Evolutionary conservation across 1,140 invertebrate genomes (phyloP), one percentile per base, ranked within the genome.

Genomic region (Philaenus spumarius): DNA sequence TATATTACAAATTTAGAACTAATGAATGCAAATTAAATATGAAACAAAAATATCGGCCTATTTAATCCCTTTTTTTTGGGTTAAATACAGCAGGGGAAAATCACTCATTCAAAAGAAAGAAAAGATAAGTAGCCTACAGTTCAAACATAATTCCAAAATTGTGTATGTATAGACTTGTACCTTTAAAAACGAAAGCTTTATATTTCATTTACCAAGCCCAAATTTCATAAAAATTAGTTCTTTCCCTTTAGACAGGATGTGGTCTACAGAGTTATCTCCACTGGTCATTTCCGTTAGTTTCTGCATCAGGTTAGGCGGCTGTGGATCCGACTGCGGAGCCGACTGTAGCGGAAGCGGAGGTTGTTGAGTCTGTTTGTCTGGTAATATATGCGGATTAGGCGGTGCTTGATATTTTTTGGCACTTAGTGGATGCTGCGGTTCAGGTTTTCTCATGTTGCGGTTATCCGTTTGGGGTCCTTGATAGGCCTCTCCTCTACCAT

Each of bases 181-280:
- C n/a, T n/a, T n/a, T n/a, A n/a, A n/a, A n/a, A n/a, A n/a, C n/a
- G n/a, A n/a, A 30, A 48, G 48, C 46, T 30, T 26, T 46, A 47
- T 22, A 50, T 77, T 80, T 83, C 84, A 86, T 84, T 86, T 86
- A 66, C 87, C 88, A 61, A 92, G 77, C 50, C 89, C 89, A 69
- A 93, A 93, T 77, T 91, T 92, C 82, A 91, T 91, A 73, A 93
- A 93, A 68, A 92, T 90, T 35, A 89, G 79, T 75, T 92, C 90
- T 75, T 93, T 92, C 63, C 89, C 90, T 75, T 93, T 93, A 64
- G 89, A 90, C 35, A 92, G 77, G 57, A 92, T 89, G 53, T 72
- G 70, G 59, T 74, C 73, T 15, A 70, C 69, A 12, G 64, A 63
- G 24, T 66, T 67, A 67, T 90, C 87, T 51, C 87, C 87, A 47